Conservation (phyloP, 1,140 invertebrate genomes). For the Helicorthomorpha holstii region DNA sequence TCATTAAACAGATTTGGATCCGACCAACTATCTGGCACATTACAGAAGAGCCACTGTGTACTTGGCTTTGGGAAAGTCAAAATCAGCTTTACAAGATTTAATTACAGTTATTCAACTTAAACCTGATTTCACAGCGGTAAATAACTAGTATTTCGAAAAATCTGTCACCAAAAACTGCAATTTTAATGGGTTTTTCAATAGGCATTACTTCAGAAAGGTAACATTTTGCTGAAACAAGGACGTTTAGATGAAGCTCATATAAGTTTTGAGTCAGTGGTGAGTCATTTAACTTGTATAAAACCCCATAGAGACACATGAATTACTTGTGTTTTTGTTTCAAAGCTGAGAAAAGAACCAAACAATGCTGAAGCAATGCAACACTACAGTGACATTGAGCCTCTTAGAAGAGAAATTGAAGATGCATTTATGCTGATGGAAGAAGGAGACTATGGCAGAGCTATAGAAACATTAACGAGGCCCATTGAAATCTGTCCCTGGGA, state of each 20-base stretch:
- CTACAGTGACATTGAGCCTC: conserved; percentile 42
- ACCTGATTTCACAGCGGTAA: conserved; percentile 72
- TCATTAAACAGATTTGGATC: conserved; percentile 78
- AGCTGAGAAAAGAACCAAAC: conserved; percentile 53
- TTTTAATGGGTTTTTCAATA: too few species aligned
- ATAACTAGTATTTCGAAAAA: conserved; percentile 12
- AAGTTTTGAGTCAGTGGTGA: conserved; percentile 71
- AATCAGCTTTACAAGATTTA: conserved; percentile 85
- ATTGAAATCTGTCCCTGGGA: conserved; percentile 67
- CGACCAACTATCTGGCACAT: conserved; percentile 86
- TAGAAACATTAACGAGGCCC: conserved; percentile 35
- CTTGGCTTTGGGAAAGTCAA: conserved; percentile 87
- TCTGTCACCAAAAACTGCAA: too few species aligned
- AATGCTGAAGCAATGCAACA: conserved; percentile 54
- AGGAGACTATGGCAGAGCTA: conserved; percentile 48
- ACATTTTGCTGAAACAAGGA: conserved; percentile 76
- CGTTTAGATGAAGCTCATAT: conserved; percentile 58
- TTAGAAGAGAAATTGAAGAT: conserved; percentile 43
- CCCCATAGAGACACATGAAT: too few species aligned
- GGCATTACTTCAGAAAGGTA: conserved; percentile 70
- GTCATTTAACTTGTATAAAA: conserved; percentile 23
- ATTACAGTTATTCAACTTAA: conserved; percentile 82
- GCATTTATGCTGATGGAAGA: conserved; percentile 47
- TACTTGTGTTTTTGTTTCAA: conserved; percentile 11
- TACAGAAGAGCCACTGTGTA: conserved; percentile 92